Conservation (phyloP, 1,140 invertebrate species). For the Laodelphax striatellus region DNA sequence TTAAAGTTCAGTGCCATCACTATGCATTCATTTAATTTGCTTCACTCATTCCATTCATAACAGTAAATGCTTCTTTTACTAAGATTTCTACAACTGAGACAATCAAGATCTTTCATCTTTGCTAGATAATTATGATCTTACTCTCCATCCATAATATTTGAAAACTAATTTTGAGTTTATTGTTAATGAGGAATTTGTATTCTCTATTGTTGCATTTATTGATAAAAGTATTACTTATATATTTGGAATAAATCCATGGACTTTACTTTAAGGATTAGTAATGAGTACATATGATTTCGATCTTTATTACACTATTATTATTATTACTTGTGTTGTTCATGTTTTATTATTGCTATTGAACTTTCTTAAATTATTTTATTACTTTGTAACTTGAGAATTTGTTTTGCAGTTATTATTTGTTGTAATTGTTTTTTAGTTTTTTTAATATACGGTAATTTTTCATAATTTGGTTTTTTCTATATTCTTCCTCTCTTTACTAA, state of each 20-base stretch:
- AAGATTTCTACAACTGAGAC: too few relatives aligned
- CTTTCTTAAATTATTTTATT: conserved; percentile 11
- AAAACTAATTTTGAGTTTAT: conserved; percentile 6
- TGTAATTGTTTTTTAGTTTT: conserved; percentile 11
- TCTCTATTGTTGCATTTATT: neutral
- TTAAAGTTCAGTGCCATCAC: neutral
- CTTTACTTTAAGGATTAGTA: conserved; percentile 7
- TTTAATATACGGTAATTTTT: conserved; percentile 14
- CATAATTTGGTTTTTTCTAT: conserved; percentile 2
- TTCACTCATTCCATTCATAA: too few relatives aligned
- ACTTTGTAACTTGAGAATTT: conserved; percentile 12
- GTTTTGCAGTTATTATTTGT: conserved; percentile 14
- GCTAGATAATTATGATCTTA: too few relatives aligned
- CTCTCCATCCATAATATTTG: too few relatives aligned
- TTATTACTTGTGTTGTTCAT: conserved; percentile 6
- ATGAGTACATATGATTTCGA: neutral
- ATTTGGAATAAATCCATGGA: neutral
- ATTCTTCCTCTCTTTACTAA: conserved; percentile 9
- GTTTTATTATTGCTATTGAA: conserved; percentile 11
- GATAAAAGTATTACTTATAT: conserved; percentile 4
- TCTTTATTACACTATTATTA: neutral
- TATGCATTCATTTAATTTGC: too few relatives aligned
- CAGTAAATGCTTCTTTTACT: too few relatives aligned
- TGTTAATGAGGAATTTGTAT: conserved; percentile 8
- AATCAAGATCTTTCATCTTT: too few relatives aligned